Evolutionary conservation across 2,888 invertebrate genomes (phyloP), one percentile per base, ranked within the genome.

Genomic region (Entomobrya multifasciata): DNA sequence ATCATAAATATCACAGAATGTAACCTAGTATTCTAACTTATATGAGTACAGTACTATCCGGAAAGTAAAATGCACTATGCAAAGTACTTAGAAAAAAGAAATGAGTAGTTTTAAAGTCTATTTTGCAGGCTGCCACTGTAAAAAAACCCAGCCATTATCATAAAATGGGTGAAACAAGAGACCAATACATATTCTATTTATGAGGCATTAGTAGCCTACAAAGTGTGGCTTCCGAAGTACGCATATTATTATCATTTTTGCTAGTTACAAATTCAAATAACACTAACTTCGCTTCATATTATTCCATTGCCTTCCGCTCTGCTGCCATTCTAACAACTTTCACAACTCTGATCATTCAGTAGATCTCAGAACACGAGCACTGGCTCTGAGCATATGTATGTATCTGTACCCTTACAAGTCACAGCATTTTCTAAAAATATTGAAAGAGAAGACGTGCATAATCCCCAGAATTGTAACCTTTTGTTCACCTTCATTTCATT

Each of bases 81-180:
- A 36, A 36, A 36, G 36, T 36, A 36, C 36, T 60, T n/a, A 22
- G 22, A 49, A 13, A 25, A 47, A 49, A 49, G 47, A 72, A 70
- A 11, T 36, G 41, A 65, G 65, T 41, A n/a, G 65, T 17, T 17
- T 30, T 1, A 25, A 41, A 60, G 77, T 25, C 17, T 60, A 77
- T 77, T 65, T 70, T 70, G 20, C n/a, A 22, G 55, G 11, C 15
- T 65, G 4, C 52, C 47, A 4, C 49, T 76, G 13, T 30, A 55
- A 15, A 70, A 52, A 72, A 72, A 47, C 10, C 11, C 36, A 30
- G 13, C 60, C 70, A 60, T 81, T 81, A 57, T 72, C 81, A 81
- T 52, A 55, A 81, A 81, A 81, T 81, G 72, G 27, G 52, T 41
- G 81, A 60, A 70, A 81, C 81, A 81, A 47, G 81, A 81, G 81